A percentile compares a stretch with the other conserved stretches of the same genome.
phyloP scores from a whole-genome alignment of 2,888 invertebrate species.

The Ganaspis brasiliensis region DNA sequence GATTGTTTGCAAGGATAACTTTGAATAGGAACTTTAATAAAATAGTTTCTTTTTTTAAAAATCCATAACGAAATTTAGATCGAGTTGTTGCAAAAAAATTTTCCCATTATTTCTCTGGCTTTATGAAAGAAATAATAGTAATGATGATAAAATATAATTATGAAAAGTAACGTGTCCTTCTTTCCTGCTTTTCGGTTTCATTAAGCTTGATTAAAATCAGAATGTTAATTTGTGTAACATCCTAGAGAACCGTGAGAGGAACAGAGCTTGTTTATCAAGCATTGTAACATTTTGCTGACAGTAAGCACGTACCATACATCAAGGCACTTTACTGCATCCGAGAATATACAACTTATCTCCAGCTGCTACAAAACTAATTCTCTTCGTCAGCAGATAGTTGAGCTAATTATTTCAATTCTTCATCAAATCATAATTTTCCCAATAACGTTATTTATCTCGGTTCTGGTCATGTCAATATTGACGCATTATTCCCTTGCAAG shows the following conservation, averaged over 20 bases:
- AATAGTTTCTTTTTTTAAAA: no score
- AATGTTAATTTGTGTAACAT: neutral
- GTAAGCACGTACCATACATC: constrained; percentile 14
- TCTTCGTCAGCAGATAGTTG: neutral
- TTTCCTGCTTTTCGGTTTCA: no score
- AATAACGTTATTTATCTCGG: neutral
- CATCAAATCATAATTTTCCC: neutral
- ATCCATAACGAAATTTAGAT: no score
- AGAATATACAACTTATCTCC: neutral
- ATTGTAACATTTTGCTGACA: constrained; percentile 25
- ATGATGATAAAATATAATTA: no score
- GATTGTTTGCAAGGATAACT: no score
- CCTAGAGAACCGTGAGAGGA: neutral
- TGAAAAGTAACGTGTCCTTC: no score
- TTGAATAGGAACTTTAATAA: no score
- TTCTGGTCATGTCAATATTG: neutral
- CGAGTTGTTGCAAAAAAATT: no score
- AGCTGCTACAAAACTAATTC: neutral
- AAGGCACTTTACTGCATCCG: constrained; percentile 21
- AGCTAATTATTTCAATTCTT: neutral
- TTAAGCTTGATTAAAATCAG: no score
- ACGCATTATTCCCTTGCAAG: constrained; percentile 5
- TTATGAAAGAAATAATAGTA: no score
- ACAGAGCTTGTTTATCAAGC: neutral
- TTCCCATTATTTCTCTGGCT: no score